Evolutionary conservation across 2,797 vertebrate genomes (phyloP).

Genomic region (Kryptopterus vitreolus): DNA sequence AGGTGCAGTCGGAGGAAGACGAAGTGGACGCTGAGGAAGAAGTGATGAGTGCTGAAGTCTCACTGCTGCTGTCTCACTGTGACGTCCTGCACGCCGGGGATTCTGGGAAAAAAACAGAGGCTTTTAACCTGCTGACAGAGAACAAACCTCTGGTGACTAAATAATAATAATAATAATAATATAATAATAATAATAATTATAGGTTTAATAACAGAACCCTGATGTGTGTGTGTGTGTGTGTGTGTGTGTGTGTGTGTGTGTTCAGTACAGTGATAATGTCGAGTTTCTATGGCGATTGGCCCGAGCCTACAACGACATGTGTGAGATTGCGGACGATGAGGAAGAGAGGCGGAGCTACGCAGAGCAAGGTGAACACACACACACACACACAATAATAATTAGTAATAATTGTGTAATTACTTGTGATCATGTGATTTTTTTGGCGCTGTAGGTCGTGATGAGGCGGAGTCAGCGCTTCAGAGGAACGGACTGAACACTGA

Average conservation of each 20-base stretch:
- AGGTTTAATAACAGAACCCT: not conserved
- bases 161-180: slow-evolving; percentile 29
- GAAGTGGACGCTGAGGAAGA: slow-evolving; percentile 12
- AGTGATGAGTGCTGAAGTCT: slow-evolving; percentile 74
- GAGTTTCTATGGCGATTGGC: slow-evolving; percentile 93
- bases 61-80: slow-evolving; percentile 80
- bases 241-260: slow-evolving; percentile 32
- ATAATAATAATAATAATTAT: not conserved
- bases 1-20: slow-evolving; percentile 74
- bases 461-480: slow-evolving; percentile 78
- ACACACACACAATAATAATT: not conserved
- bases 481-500: slow-evolving; percentile 77
- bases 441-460: slow-evolving; percentile 78
- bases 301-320: slow-evolving; percentile 87
- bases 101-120: slow-evolving; percentile 75
- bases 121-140: slow-evolving; percentile 82
- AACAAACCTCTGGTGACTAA: slow-evolving; percentile 82
- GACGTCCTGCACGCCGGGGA: slow-evolving; percentile 82
- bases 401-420: not conserved
- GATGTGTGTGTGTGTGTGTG: too few relatives aligned
- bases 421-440: not conserved
- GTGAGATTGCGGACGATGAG: slow-evolving; percentile 68
- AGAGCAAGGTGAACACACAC: slow-evolving; percentile 66
- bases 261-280: slow-evolving; percentile 77
- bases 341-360: slow-evolving; percentile 79